Evolutionary conservation across 2,888 invertebrate genomes (phyloP), one percentile per base, ranked within the genome.

Genomic region (Campoplex nolae): DNA sequence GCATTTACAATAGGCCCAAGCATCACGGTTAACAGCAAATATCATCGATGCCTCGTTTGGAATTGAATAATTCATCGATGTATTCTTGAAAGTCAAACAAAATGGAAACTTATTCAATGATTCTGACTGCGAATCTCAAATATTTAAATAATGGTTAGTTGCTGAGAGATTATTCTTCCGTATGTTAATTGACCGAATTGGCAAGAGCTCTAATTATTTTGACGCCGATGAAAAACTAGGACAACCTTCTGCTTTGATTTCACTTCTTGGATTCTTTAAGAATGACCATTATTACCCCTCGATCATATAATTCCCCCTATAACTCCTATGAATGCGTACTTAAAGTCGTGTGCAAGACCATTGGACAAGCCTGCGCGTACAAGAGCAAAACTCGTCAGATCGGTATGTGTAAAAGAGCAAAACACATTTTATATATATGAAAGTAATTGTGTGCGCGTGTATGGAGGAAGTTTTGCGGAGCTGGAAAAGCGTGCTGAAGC

Each of bases 191-290:
- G 51, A 51, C 67, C 38, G 54, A 67, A 11, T 28, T 65, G 18
- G 48, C 62, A 32, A 11, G 56, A 58, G 48, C 32, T 45, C 13
- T 35, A 16, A 51, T 42, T 58, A 58, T n/a, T 62, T 77, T 42
- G 48, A 58, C 51, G 42, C 77, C 28, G n/a, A 62, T 65, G 71
- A 11, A 71, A 71, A 83, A 71, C 71, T 83, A 68, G 83, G 71
- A 62, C 83, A 45, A 70, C 4, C 65, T 65, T 38, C 58, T 65
- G 42, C 71, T 77, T 77, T 83, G 83, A 83, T 83, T 83, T 83
- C 83, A 83, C 77, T 77, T 83, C 83, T 71, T 32, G 48, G 77
- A 83, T 83, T 71, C 54, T 70, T 65, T n/a, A 76, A 48, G 51
- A 32, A 16, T 70, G 83, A 58, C 35, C 76, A 58, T 76, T 28